phyloP scores from a whole-genome alignment of 2,888 invertebrate genomes.

The Cosmia pyralina region DNA sequence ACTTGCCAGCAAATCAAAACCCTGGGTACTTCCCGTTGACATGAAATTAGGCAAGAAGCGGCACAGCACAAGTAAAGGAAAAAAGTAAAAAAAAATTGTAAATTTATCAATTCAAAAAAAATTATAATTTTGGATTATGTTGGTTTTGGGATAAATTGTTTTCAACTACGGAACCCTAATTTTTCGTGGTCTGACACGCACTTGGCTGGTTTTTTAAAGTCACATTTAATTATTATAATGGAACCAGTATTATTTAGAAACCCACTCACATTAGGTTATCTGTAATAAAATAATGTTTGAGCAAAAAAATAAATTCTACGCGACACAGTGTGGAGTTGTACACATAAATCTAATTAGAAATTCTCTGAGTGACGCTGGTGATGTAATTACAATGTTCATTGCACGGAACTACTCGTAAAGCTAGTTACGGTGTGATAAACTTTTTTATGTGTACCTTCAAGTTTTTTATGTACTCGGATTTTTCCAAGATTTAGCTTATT shows the following conservation, averaged over 20 bases:
- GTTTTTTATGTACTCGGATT: background rate
- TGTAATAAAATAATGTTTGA: slow-evolving; percentile 22
- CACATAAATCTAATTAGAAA: slow-evolving; percentile 65
- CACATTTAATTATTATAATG: slow-evolving; percentile 34
- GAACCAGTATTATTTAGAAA: slow-evolving; percentile 8
- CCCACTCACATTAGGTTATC: slow-evolving; percentile 18
- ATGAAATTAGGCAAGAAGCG: too few species aligned
- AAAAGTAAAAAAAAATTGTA: too few species aligned
- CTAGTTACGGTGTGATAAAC: slow-evolving; percentile 35
- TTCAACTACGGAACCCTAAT: too few species aligned
- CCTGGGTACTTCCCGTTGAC: too few species aligned
- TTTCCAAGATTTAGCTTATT: background rate
- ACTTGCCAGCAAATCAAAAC: too few species aligned
- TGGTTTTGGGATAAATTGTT: too few species aligned
- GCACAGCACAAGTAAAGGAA: too few species aligned
- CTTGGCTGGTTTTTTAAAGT: background rate
- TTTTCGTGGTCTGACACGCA: too few species aligned
- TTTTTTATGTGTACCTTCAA: too few species aligned
- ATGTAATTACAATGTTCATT: slow-evolving; percentile 65
- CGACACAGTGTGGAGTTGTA: slow-evolving; percentile 26
- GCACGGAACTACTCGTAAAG: slow-evolving; percentile 38
- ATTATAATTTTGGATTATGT: too few species aligned
- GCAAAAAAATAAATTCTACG: slow-evolving; percentile 38
- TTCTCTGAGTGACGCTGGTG: slow-evolving; percentile 58
- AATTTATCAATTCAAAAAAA: too few species aligned